Percentiles rank a stretch among this genome's conserved stretches.
Conservation (phyloP, 2,113 vertebrate species). For the Protomyctophum bolini region DNA sequence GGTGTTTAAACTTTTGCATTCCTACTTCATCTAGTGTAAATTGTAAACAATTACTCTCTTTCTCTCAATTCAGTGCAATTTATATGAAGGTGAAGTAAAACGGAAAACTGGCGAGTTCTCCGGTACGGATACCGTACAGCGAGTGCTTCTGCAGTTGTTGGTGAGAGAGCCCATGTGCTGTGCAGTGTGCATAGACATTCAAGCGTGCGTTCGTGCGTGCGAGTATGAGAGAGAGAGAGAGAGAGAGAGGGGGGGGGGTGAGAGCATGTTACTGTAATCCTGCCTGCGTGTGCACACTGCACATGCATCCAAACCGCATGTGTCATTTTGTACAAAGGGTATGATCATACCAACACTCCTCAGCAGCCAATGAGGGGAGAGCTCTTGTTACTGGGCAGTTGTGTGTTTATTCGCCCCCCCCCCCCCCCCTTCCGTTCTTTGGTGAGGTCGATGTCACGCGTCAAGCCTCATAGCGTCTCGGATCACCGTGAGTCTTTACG, state of each 20-base stretch:
- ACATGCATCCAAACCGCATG: slow-evolving; percentile 57
- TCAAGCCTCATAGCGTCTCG: slow-evolving; percentile 73
- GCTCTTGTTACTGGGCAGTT: slow-evolving; percentile 79
- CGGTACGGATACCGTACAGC: too few species aligned
- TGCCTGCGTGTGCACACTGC: slow-evolving; percentile 16
- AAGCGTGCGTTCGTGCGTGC: neutral
- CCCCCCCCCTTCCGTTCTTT: slow-evolving; percentile 42
- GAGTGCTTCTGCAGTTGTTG: neutral
- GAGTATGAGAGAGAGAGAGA: neutral
- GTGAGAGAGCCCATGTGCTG: neutral
- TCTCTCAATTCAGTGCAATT: too few species aligned
- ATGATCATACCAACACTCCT: slow-evolving; percentile 70
- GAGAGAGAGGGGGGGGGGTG: neutral
- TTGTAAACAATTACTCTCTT: too few species aligned
- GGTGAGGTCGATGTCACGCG: slow-evolving; percentile 75
- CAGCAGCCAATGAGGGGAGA: slow-evolving; percentile 75
- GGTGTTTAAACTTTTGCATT: too few species aligned
- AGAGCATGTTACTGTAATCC: slow-evolving; percentile 53
- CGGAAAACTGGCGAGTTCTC: too few species aligned
- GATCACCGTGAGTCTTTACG: slow-evolving; percentile 70
- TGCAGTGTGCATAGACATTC: neutral
- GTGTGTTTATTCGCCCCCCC: slow-evolving; percentile 59
- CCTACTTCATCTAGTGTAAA: too few species aligned
- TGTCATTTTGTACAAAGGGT: slow-evolving; percentile 70
- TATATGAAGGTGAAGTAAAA: too few species aligned